Percentiles rank a stretch among this genome's conserved stretches.
Evolutionary conservation across 1,140 invertebrate genomes (phyloP).

Genomic region (Brachionus angularis): DNA sequence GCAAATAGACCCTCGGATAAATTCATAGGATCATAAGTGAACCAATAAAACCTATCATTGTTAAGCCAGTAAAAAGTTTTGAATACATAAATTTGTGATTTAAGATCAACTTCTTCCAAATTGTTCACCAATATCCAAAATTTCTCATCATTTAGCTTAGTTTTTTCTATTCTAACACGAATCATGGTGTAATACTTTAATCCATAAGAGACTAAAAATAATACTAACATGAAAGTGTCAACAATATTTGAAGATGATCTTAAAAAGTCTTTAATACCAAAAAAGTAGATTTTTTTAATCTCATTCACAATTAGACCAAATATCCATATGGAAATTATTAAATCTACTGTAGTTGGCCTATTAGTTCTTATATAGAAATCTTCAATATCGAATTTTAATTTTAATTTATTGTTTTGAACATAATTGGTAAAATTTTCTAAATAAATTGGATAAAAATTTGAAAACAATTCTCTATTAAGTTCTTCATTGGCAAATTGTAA

Average conservation of each 20-base stretch:
- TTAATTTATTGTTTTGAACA: not conserved
- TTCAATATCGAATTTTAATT: slow-evolving; percentile 4
- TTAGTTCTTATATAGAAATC: slow-evolving; percentile 23
- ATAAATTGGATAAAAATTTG: not conserved
- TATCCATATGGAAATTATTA: slow-evolving; percentile 21
- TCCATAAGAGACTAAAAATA: slow-evolving; percentile 54
- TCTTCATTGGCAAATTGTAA: slow-evolving; percentile 8
- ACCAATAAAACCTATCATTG: slow-evolving; percentile 49
- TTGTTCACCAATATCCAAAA: not conserved
- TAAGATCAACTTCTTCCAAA: not conserved
- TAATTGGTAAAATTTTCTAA: not conserved
- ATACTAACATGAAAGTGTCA: slow-evolving; percentile 51
- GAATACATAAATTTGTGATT: slow-evolving; percentile 8
- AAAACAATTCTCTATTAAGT: not conserved
- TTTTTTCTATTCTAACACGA: not conserved
- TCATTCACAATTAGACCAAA: slow-evolving; percentile 54
- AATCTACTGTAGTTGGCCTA: slow-evolving; percentile 5
- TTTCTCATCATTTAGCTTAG: not conserved
- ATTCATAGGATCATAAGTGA: slow-evolving; percentile 50
- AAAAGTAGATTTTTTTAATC: slow-evolving; percentile 52
- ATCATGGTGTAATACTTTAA: slow-evolving; percentile 45
- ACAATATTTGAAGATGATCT: slow-evolving; percentile 54
- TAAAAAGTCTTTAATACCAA: slow-evolving; percentile 51
- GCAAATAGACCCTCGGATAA: slow-evolving; percentile 50
- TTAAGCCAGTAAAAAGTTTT: slow-evolving; percentile 41